Evolutionary conservation across 1,140 invertebrate species (phyloP).

Genomic region (Trichoplusia ni): DNA sequence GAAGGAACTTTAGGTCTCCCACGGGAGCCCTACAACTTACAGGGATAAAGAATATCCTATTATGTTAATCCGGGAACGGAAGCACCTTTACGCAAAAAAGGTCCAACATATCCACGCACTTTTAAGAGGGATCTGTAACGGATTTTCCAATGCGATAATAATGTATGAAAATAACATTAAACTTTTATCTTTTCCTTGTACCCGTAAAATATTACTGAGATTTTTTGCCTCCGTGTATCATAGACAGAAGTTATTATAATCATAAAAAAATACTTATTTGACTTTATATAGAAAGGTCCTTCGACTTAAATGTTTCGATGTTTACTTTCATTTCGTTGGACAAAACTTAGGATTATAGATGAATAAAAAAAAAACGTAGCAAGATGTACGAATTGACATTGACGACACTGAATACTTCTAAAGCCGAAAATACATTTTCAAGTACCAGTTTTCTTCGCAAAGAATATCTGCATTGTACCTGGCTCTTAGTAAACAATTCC

Average conservation of each 20-base stretch:
- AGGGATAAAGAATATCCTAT: conserved; percentile 40
- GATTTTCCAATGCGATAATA: conserved; percentile 32
- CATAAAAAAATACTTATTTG: too few relatives aligned
- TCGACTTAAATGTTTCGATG: too few relatives aligned
- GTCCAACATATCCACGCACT: conserved; percentile 29
- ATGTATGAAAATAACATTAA: conserved; percentile 27
- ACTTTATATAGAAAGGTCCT: too few relatives aligned
- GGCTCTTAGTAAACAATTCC: neutral
- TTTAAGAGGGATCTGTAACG: conserved; percentile 31
- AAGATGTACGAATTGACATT: too few relatives aligned
- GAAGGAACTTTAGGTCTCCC: conserved; percentile 35
- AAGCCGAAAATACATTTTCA: too few relatives aligned
- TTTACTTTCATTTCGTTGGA: too few relatives aligned
- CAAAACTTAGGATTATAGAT: too few relatives aligned
- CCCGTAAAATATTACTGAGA: neutral
- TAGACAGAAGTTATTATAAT: neutral
- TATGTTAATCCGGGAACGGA: conserved; percentile 38
- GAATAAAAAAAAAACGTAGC: too few relatives aligned
- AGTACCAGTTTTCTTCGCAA: too few relatives aligned
- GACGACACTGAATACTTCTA: too few relatives aligned
- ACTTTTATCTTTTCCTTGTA: neutral
- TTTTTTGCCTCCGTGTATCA: neutral
- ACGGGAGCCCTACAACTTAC: conserved; percentile 38
- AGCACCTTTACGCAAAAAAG: conserved; percentile 31
- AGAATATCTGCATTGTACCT: conserved; percentile 14